Conservation (phyloP, 2,113 vertebrate species). For the Cyanoliseus patagonus region DNA sequence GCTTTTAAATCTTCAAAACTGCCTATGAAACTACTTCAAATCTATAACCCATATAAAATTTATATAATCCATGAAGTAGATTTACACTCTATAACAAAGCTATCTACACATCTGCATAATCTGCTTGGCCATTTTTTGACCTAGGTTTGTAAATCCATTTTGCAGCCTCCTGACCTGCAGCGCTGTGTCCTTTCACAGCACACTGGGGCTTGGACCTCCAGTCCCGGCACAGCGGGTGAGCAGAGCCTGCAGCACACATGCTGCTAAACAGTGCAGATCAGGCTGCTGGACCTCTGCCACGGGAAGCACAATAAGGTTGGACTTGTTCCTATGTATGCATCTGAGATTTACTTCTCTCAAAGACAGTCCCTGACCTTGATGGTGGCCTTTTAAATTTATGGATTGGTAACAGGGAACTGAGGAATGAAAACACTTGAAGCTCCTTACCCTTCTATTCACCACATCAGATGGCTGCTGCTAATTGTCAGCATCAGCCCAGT, state of each 20-base stretch:
- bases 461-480: background rate
- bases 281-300: background rate
- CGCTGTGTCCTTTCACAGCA: background rate
- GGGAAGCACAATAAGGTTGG: background rate
- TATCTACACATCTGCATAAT: background rate
- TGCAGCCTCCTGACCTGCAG: background rate
- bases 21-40: background rate
- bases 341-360: constrained; percentile 21
- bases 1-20: background rate
- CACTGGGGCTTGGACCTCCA: background rate
- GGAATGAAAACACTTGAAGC: constrained; percentile 35
- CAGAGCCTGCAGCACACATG: background rate
- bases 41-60: background rate
- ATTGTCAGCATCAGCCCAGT: background rate
- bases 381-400: constrained; percentile 16
- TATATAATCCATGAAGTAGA: background rate
- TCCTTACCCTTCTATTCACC: background rate
- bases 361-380: constrained; percentile 43
- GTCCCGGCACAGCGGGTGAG: background rate
- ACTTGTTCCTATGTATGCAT: background rate
- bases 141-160: background rate
- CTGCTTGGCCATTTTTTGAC: background rate
- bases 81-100: background rate
- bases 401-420: constrained; percentile 9
- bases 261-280: background rate